Evolutionary conservation across 2,113 vertebrate genomes (phyloP), one percentile per base, ranked within the genome.

Genomic region (Cardinalis cardinalis): DNA sequence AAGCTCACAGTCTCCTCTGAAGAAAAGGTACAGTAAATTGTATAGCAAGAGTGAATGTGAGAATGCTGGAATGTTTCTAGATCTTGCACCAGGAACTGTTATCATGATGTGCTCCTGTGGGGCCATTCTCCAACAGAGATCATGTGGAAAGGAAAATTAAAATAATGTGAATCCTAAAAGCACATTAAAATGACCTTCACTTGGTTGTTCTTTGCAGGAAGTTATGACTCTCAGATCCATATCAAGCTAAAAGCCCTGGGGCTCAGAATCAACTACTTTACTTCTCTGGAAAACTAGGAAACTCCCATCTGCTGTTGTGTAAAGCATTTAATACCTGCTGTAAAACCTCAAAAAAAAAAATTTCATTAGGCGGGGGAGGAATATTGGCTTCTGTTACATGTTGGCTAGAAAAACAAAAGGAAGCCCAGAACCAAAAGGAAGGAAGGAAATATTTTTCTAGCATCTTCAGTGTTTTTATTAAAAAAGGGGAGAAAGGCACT

Each of bases 1-100:
- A 99, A 99, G 93, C 98, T 99, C 93, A 99, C 99, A 0, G 99
- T 99, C 82, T 98, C 99, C 91, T 99, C 99, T 24, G 99, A 99
- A 94, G 99, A 99, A 97, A 99, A 99, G 99, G 99, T 99, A 97
- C 88, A 88, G 82, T 96, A 86, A 93, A 79, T 88, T 86, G 34
- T 49, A 40, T 49, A 70, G 78, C 56, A 84, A 65, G 52, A 56
- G 82, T 78, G 76, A 78, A 83, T 87, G 52, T 90, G 46, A 79
- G 74, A 80, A 52, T 91, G 95, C 36, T 73, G 81, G 38, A 52
- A 59, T 78, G 83, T 73, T 88, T 89, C 68, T 79, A 44, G 63
- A 26, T 63, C 16, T 83, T 73, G 7, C 38, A 40, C 31, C 9
- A 55, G 87, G 38, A 89, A n/a, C 51, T 85, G 52, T 65, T 91